A percentile compares a stretch with the other conserved stretches of the same genome.
Conservation (phyloP, 2,113 vertebrate genomes). For the Phrynocephalus versicolor region DNA sequence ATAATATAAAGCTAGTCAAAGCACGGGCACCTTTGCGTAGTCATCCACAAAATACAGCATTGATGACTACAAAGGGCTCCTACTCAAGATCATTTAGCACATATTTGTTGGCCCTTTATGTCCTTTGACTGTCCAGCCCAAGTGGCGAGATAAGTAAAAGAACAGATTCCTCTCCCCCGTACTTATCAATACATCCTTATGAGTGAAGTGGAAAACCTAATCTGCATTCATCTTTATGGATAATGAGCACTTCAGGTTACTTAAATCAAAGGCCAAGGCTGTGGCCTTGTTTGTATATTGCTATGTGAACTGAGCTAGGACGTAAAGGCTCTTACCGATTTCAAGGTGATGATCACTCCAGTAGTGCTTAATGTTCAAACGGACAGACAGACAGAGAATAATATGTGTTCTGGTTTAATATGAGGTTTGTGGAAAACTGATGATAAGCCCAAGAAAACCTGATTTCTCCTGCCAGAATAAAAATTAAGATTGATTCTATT, state of each 20-base stretch:
- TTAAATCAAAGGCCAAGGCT: not conserved
- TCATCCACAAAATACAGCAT: not conserved
- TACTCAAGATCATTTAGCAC: not conserved
- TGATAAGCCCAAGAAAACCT: not conserved
- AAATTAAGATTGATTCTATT: not conserved
- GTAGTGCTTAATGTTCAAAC: not conserved
- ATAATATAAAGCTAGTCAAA: not conserved
- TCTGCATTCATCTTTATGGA: not conserved
- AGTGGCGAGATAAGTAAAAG: not conserved
- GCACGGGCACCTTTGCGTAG: too few species aligned
- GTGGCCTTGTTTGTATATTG: not conserved
- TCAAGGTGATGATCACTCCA: not conserved
- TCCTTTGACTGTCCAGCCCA: not conserved
- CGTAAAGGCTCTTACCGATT: not conserved
- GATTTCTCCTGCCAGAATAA: slow-evolving; percentile 5
- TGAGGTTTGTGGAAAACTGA: not conserved
- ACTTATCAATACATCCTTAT: not conserved
- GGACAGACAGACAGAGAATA: too few species aligned
- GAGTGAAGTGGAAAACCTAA: not conserved
- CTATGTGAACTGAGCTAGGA: not conserved
- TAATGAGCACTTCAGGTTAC: not conserved
- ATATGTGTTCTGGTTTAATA: not conserved
- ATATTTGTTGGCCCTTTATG: not conserved
- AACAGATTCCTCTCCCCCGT: too few species aligned
- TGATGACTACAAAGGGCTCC: not conserved